These are phyloP conservation scores for Orthosia incerta DNA, from an alignment of 2,888 invertebrate genomes.

Conservation along the genomic window DNA sequence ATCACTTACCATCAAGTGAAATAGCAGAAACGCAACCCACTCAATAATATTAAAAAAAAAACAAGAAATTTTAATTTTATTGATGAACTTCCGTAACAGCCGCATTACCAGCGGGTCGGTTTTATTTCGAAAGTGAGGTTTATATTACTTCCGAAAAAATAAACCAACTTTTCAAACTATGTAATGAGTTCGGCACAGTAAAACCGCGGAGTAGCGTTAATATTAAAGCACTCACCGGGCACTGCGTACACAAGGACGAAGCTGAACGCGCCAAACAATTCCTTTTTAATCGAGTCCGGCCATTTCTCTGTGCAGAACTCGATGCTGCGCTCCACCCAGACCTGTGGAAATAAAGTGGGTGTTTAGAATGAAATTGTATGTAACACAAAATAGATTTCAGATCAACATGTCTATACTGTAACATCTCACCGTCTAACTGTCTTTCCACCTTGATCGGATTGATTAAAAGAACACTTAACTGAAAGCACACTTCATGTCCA, in stretches of 20 bases:
- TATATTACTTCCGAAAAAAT: neutral
- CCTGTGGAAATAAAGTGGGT: constrained; percentile 68
- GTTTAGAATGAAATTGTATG: constrained; percentile 5
- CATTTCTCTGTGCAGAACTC: constrained; percentile 93
- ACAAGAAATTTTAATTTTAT: no score
- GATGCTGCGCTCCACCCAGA: constrained; percentile 82
- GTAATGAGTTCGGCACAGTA: constrained; percentile 1
- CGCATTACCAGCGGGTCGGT: no score
- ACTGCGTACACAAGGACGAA: constrained; percentile 94
- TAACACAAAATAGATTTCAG: neutral
- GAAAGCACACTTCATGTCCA: no score
- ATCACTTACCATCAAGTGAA: no score
- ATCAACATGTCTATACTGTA: no score
- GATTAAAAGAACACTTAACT: no score
- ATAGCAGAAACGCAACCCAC: no score
- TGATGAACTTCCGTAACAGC: no score
- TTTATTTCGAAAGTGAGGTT: no score
- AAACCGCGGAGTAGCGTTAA: constrained; percentile 5
- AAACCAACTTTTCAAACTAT: neutral
- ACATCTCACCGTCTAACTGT: no score
- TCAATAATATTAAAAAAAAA: no score
- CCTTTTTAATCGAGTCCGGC: constrained; percentile 89
- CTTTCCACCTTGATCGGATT: no score
- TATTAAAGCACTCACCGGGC: constrained; percentile 90
- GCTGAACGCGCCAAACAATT: constrained; percentile 92